Evolutionary conservation across 2,888 invertebrate genomes (phyloP), one percentile per base, ranked within the genome.

Genomic region (Lysandra coridon): DNA sequence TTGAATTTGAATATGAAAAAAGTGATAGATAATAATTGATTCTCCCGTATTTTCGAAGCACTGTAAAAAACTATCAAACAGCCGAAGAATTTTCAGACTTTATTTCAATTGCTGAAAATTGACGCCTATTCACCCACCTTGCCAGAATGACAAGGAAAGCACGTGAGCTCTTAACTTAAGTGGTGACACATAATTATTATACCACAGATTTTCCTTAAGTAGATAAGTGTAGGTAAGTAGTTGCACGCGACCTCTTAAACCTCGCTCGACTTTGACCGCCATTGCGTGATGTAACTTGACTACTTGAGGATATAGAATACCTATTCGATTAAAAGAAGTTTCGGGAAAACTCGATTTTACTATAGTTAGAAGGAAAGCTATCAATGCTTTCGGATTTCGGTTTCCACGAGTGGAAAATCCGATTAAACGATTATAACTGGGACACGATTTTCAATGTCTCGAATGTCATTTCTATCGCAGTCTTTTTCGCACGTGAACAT

Each of bases 221-320:
- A 14, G 33, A 7, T 23, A 69, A 69, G 1, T 69, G 33, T 69
- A 69, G 69, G 69, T 69, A 69, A 69, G 69, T 69, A 7, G 14
- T 33, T 33, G 12, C 23, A 4, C 14, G 69, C 33, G 69, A 69
- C 69, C 69, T 69, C 69, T 37, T 23, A 69, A 23, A 69, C 69
- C 33, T 69, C 69, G 17, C 33, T 69, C 69, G 69, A 69, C 69
- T 69, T 69, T 69, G 37, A 69, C 33, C 69, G 33, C 33, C 69
- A 69, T 69, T 33, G 33, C 33, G 10, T 69, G 12, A 69, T 62
- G 23, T 62, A 23, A 23, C 62, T 62, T 62, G 4, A 62, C 23
- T 7, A 23, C 62, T 62, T 62, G 4, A 62, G n/a, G 60, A 62
- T n/a, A 62, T 1, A 62, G 7, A 7, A 10, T 49, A n/a, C n/a